Evolutionary conservation across 2,888 invertebrate genomes (phyloP), one percentile per base, ranked within the genome.

Genomic region (Lycaena phlaeas): DNA sequence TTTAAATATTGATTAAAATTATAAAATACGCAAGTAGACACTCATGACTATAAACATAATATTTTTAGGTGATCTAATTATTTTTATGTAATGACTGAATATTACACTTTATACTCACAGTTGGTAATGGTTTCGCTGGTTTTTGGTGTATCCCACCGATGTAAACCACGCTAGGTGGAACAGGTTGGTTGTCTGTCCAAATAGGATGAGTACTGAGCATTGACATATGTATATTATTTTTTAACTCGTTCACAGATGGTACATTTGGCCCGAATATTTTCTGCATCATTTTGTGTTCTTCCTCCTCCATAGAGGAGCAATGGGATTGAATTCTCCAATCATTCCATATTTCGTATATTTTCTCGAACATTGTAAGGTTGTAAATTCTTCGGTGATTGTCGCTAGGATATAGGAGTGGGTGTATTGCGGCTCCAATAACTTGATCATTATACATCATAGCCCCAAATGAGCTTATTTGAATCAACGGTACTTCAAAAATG

Each of bases 81-180:
- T 17, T 12, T 10, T 18, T 12, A 7, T n/a, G n/a, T 7, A n/a
- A n/a, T n/a, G n/a, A n/a, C n/a, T n/a, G n/a, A n/a, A n/a, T n/a
- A n/a, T n/a, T n/a, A n/a, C n/a, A n/a, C n/a, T n/a, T 41, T 29
- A 18, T 29, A 36, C 42, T 45, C 50, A 64, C 68, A 45, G 54
- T 45, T 4, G 79, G 74, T 12, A 86, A 52, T 0, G 65, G 56
- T 27, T 71, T 64, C 2, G 56, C 40, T 10, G 60, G 59, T 9
- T 56, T 61, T 14, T 70, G 56, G 46, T 81, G 77, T 26, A 74
- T 45, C 7, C 81, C 79, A 38, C 78, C 75, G 41, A 81, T 66
- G 42, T 65, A 68, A 2, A 84, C 43, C 1, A 76, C 57, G 41
- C 58, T 59, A 0, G 79, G 71, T 7, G 79, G 66, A 0, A 73